These are phyloP conservation scores for Papilio polytes DNA, from an alignment of 1,140 invertebrate species.

Conservation along the genomic window DNA sequence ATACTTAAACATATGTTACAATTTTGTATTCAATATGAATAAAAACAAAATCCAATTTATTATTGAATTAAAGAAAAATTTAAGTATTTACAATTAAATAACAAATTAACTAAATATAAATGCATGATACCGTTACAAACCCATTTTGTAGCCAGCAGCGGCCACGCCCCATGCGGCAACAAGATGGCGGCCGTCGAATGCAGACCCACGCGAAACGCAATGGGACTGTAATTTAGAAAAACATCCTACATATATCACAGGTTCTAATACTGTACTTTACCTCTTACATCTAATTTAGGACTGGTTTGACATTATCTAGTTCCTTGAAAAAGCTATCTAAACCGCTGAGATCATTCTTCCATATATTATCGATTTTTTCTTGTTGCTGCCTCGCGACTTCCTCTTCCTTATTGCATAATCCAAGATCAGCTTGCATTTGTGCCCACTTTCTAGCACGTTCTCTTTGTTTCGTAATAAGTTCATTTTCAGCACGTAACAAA, in stretches of 20 bases:
- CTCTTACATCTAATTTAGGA: slow-evolving; percentile 63
- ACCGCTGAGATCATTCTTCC: slow-evolving; percentile 82
- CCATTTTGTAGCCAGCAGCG: slow-evolving; percentile 74
- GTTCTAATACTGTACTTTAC: slow-evolving; percentile 73
- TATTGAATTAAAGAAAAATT: slow-evolving; percentile 72
- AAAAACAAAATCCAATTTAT: slow-evolving; percentile 77
- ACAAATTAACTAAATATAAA: slow-evolving; percentile 75
- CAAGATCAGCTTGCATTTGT: slow-evolving; percentile 79
- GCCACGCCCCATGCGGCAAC: slow-evolving; percentile 74
- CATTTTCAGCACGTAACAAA: slow-evolving; percentile 70
- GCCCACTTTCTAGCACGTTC: slow-evolving; percentile 81
- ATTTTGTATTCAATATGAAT: slow-evolving; percentile 83
- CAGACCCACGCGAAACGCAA: slow-evolving; percentile 83
- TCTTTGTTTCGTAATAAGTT: slow-evolving; percentile 79
- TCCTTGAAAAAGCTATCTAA: slow-evolving; percentile 81
- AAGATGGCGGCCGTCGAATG: slow-evolving; percentile 82
- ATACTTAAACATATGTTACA: slow-evolving; percentile 83
- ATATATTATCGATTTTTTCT: slow-evolving; percentile 78
- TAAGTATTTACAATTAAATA: slow-evolving; percentile 70
- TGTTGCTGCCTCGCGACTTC: slow-evolving; percentile 70
- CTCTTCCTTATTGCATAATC: slow-evolving; percentile 76
- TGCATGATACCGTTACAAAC: slow-evolving; percentile 83
- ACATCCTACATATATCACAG: slow-evolving; percentile 83
- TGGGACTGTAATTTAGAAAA: slow-evolving; percentile 84
- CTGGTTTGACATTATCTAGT: slow-evolving; percentile 77